These are phyloP conservation scores for Diarsia mendica DNA, from an alignment of 2,888 invertebrate species.

Conservation along the genomic window DNA sequence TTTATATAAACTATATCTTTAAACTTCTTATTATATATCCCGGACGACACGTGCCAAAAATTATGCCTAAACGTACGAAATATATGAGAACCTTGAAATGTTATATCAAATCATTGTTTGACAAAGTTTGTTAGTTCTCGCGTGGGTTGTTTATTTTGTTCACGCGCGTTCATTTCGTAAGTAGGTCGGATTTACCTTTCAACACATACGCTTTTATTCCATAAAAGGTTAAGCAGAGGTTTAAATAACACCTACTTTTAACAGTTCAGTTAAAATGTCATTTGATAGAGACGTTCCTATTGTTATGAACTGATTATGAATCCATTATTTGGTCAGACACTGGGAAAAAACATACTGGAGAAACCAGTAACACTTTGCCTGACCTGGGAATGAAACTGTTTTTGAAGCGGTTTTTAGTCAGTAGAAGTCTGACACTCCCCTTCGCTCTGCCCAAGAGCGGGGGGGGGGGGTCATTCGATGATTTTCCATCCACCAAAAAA, in stretches of 20 bases:
- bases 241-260: background rate
- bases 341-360: background rate
- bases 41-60: background rate
- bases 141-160: slow-evolving; percentile 11
- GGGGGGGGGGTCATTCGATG: too few relatives aligned
- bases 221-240: background rate
- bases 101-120: slow-evolving; percentile 1
- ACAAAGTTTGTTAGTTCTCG: slow-evolving; percentile 5
- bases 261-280: background rate
- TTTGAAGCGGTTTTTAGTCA: too few relatives aligned
- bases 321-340: background rate
- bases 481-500: too few relatives aligned
- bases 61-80: background rate
- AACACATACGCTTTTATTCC: background rate
- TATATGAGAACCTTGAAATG: slow-evolving; percentile 21
- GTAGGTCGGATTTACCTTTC: slow-evolving; percentile 15
- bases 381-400: too few relatives aligned
- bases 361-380: background rate
- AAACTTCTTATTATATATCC: background rate
- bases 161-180: slow-evolving; percentile 8
- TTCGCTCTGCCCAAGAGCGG: too few relatives aligned
- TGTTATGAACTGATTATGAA: background rate
- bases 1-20: background rate
- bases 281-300: background rate
- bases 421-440: too few relatives aligned